Conservation (phyloP, 2,797 vertebrate species). For the Platalea minor region DNA sequence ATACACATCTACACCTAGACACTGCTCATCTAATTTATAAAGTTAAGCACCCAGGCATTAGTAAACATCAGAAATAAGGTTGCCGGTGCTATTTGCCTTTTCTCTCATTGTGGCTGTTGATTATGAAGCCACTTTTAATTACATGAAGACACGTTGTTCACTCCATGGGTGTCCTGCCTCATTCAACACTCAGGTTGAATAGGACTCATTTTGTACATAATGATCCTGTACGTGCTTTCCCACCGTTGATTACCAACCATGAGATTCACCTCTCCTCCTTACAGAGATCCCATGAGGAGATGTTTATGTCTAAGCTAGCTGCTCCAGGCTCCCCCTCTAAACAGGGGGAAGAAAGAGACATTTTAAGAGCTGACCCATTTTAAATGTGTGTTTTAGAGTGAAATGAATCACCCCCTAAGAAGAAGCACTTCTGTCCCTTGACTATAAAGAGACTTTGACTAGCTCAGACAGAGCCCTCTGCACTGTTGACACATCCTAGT, state of each 20-base stretch:
- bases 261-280: background rate
- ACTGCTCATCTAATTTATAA: background rate
- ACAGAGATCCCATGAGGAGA: background rate
- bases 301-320: background rate
- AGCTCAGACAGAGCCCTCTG: background rate
- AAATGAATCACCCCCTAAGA: slow-evolving; percentile 21
- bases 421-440: background rate
- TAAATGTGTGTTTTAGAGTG: slow-evolving; percentile 41
- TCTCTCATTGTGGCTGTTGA: background rate
- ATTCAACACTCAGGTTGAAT: slow-evolving; percentile 40
- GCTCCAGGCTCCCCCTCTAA: background rate
- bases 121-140: slow-evolving; percentile 49
- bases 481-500: background rate
- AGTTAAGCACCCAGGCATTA: background rate
- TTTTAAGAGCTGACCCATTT: slow-evolving; percentile 47
- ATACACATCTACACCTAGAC: background rate
- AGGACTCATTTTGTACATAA: slow-evolving; percentile 36
- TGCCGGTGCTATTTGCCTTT: background rate
- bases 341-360: background rate
- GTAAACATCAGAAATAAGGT: background rate
- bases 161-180: slow-evolving; percentile 18
- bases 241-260: background rate
- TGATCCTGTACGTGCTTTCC: background rate
- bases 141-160: slow-evolving; percentile 47
- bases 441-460: slow-evolving; percentile 2